Base-by-base conservation (phyloP, 2,113 vertebrate genomes). In the Triplophysa tibetana region DNA sequence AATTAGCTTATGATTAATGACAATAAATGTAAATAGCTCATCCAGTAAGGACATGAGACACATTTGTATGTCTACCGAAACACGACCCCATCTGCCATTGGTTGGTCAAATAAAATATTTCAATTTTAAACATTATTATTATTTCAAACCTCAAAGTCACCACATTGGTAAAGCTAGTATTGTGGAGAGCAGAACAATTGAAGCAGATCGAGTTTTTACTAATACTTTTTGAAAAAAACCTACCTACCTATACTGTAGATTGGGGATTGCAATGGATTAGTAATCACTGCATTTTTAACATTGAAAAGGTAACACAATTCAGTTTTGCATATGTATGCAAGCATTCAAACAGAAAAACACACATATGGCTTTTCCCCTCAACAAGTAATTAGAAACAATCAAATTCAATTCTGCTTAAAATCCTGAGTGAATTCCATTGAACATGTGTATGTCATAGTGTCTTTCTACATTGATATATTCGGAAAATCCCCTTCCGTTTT, bases 391-490 rank as follows among this genome's bases (percentile, higher is more conserved):
- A 24, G 21, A 75, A 48, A 17, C 54, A 43, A 58, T 61, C 14
- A 45, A 43, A 43, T 74, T 41, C 10, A 41, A 41, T 61, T 69
- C 12, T 21, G 70, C 38, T 16, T 8, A 10, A 56, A 70, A 41
- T 73, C 19, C 61, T 19, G 38, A 75, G 23, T 48, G 60, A 75
- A 63, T 63, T 48, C n/a, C 24, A 74, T 23, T 61, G n/a, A 74
- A 75, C 26, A 75, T 48, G 24, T 21, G 41, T 12, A 75, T 26
- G 23, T n/a, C 7, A 17, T 17, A 62, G 9, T 75, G 45, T 74
- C 33, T 74, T 75, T 63, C 16, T n/a, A 43, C 23, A 63, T 61
- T 75, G 72, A 75, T 75, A 63, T 60, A 23, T 6, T 75, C 58
- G 72, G 72, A 63, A 75, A 75, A 75, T 45, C 56, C 56, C 58